Conservation (phyloP, 2,888 invertebrate genomes). For the Phragmatobia fuliginosa region DNA sequence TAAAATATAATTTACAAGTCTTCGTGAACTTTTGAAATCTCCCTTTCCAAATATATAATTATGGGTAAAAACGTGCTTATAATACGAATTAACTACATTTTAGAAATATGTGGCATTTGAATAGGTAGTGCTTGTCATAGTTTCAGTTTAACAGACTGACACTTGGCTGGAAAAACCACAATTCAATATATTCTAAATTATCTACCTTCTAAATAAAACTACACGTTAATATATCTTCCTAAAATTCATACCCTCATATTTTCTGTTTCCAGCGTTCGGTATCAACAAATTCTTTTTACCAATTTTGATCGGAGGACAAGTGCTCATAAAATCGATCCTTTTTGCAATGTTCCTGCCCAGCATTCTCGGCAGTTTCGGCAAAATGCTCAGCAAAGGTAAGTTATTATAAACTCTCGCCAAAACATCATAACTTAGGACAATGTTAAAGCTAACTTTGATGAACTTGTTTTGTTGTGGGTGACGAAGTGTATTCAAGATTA, state of each 20-base stretch:
- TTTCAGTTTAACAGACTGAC: no score
- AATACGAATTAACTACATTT: background rate
- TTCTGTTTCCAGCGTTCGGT: conserved; percentile 89
- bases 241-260: conserved; percentile 1
- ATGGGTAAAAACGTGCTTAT: background rate
- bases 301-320: conserved; percentile 92
- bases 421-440: conserved; percentile 15
- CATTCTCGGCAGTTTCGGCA: conserved; percentile 93
- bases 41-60: background rate
- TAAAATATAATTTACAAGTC: background rate
- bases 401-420: conserved; percentile 13
- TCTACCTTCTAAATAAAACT: no score
- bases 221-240: background rate
- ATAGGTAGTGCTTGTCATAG: no score
- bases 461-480: conserved; percentile 4
- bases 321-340: conserved; percentile 91
- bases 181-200: no score
- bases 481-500: conserved; percentile 15
- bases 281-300: conserved; percentile 94
- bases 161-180: no score
- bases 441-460: conserved; percentile 12
- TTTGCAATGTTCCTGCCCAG: conserved; percentile 95
- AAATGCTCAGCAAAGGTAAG: conserved; percentile 93
- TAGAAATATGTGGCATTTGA: background rate
- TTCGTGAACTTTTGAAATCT: background rate